A percentile compares a stretch with the other conserved stretches of the same genome.
Evolutionary conservation across 2,888 invertebrate species (phyloP).

Genomic region (Ptychoptera albimana): DNA sequence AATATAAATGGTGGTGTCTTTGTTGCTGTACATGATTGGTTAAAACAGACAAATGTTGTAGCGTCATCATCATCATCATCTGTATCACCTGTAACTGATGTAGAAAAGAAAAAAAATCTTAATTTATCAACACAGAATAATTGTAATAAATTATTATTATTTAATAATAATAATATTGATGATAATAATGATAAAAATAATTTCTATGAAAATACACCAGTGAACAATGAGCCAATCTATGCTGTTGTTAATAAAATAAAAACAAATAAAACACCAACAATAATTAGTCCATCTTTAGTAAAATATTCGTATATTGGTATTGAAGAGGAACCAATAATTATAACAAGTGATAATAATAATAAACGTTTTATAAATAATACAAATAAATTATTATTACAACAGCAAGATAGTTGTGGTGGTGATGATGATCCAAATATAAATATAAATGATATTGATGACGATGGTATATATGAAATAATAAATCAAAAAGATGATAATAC

Average conservation of each 20-base stretch:
- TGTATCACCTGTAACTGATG: background rate
- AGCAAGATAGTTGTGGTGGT: too few species aligned
- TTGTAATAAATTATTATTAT: background rate
- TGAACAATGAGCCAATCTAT: conserved; percentile 22
- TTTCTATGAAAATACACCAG: conserved; percentile 10
- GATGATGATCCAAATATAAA: too few species aligned
- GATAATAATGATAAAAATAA: conserved; percentile 1
- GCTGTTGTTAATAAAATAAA: conserved; percentile 32
- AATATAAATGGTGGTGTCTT: conserved; percentile 37
- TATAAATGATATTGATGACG: conserved; percentile 1
- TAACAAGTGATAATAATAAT: too few species aligned
- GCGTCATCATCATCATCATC: conserved; percentile 5
- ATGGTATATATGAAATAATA: background rate
- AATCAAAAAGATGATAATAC: conserved; percentile 1
- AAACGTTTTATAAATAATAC: background rate
- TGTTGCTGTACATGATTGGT: conserved; percentile 49
- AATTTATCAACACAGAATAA: background rate
- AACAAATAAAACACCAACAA: conserved; percentile 7
- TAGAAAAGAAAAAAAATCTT: conserved; percentile 4
- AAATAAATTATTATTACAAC: background rate
- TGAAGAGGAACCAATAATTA: too few species aligned
- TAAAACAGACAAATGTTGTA: background rate
- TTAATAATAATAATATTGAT: background rate
- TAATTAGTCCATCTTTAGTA: conserved; percentile 9
- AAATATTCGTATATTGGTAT: conserved; percentile 21